phyloP scores from a whole-genome alignment of 2,113 vertebrate species.

The Neolamprologus modestus region DNA sequence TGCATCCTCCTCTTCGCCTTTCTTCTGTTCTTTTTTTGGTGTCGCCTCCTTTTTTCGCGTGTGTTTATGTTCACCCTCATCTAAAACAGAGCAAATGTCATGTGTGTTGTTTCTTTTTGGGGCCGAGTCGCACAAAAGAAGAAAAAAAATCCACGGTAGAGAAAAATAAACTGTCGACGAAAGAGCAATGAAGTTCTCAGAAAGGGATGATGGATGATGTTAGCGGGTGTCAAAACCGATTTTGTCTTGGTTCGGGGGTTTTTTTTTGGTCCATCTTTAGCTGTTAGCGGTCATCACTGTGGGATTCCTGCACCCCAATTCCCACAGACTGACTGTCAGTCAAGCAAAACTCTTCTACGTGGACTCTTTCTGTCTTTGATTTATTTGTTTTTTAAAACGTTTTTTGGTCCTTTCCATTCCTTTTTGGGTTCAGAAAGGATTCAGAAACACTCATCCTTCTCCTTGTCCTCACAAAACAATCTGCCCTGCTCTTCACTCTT shows the following conservation, averaged over 20 bases:
- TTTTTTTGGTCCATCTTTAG: neutral
- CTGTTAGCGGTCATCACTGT: neutral
- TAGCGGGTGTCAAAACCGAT: neutral
- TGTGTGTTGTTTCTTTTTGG: conserved; percentile 50
- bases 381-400: neutral
- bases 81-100: conserved; percentile 57
- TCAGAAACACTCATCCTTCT: conserved; percentile 59
- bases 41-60: neutral
- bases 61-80: neutral
- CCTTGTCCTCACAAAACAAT: conserved; percentile 54
- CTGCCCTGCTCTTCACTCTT: neutral
- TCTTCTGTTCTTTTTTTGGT: conserved; percentile 25
- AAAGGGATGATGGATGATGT: neutral
- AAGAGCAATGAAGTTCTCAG: neutral
- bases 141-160: neutral
- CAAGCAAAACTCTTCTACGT: neutral
- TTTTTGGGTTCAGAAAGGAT: conserved; percentile 15
- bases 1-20: neutral
- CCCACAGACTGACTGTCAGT: neutral
- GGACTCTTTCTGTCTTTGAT: neutral
- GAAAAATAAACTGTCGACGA: conserved; percentile 14
- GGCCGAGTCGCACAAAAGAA: neutral
- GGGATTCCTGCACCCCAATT: neutral
- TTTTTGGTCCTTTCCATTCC: neutral
- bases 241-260: neutral